Conservation (phyloP, 2,888 invertebrate species). For the Hypercompe scribonia region DNA sequence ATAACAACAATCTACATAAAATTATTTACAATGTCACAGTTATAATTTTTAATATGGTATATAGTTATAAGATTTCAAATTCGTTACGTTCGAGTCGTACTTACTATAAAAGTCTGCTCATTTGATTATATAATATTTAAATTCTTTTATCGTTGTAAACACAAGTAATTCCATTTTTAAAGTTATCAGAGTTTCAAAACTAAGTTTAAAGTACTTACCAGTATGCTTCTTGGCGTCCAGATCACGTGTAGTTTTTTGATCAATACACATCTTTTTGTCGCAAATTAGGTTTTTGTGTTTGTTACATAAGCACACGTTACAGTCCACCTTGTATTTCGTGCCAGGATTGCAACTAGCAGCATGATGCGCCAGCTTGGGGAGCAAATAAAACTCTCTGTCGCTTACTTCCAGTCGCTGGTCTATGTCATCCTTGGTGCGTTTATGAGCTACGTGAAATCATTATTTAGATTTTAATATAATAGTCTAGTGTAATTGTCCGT, state of each 20-base stretch:
- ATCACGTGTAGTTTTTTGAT: conserved; percentile 59
- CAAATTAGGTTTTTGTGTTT: conserved; percentile 63
- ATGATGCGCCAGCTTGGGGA: conserved; percentile 53
- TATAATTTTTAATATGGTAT: too few relatives aligned
- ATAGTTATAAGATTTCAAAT: not conserved
- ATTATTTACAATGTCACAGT: not conserved
- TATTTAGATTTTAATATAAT: not conserved
- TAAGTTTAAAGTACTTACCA: conserved; percentile 54
- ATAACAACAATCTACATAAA: too few relatives aligned
- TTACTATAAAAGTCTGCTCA: too few relatives aligned
- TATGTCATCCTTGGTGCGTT: not conserved
- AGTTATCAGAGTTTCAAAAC: too few relatives aligned
- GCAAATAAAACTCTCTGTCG: conserved; percentile 32
- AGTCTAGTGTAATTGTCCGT: too few relatives aligned
- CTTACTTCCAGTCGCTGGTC: conserved; percentile 12
- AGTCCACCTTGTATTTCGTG: conserved; percentile 63
- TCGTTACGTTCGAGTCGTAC: too few relatives aligned
- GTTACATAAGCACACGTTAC: conserved; percentile 71
- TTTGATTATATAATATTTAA: too few relatives aligned
- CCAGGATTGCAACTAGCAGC: conserved; percentile 63
- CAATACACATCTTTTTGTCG: conserved; percentile 63
- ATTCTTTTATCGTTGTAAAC: too few relatives aligned
- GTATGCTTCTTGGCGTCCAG: conserved; percentile 56
- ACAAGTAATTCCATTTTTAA: too few relatives aligned
- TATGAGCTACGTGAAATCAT: not conserved